Conservation (phyloP, 2,113 vertebrate genomes). For the Channa maculata region DNA sequence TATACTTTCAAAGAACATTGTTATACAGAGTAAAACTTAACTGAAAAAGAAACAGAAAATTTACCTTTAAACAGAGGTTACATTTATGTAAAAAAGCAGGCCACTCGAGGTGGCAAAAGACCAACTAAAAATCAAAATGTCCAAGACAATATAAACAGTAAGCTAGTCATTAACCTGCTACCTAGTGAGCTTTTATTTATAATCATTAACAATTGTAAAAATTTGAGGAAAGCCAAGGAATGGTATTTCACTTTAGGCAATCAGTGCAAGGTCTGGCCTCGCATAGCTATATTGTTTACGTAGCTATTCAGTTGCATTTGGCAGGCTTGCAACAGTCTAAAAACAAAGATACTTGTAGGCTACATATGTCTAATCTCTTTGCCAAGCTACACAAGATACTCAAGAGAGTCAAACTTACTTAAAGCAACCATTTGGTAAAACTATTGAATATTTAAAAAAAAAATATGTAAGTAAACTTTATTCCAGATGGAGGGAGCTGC, state of each 20-base stretch:
- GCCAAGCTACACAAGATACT: slow-evolving; percentile 76
- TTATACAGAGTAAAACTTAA: background rate
- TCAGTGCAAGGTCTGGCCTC: slow-evolving; percentile 69
- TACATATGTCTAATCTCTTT: slow-evolving; percentile 75
- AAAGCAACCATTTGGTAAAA: slow-evolving; percentile 72
- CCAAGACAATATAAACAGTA: slow-evolving; percentile 60
- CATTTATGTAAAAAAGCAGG: background rate
- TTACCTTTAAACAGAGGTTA: background rate
- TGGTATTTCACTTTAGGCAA: slow-evolving; percentile 76
- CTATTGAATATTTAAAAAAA: slow-evolving; percentile 55
- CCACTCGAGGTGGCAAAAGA: slow-evolving; percentile 39
- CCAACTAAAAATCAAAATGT: slow-evolving; percentile 58
- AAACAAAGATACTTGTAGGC: slow-evolving; percentile 75
- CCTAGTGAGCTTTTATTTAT: slow-evolving; percentile 68
- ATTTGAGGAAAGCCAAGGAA: slow-evolving; percentile 68
- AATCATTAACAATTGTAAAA: slow-evolving; percentile 76
- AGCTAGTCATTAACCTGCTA: slow-evolving; percentile 73
- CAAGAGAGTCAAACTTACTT: slow-evolving; percentile 67
- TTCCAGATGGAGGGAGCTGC: slow-evolving; percentile 73
- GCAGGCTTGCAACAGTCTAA: slow-evolving; percentile 68
- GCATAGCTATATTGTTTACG: slow-evolving; percentile 80
- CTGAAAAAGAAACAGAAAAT: slow-evolving; percentile 3
- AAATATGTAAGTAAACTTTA: slow-evolving; percentile 57
- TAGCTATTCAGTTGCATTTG: slow-evolving; percentile 80
- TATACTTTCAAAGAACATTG: slow-evolving; percentile 4